These are phyloP conservation scores for Formica selysi DNA, from an alignment of 1,140 invertebrate species.

Conservation along the genomic window DNA sequence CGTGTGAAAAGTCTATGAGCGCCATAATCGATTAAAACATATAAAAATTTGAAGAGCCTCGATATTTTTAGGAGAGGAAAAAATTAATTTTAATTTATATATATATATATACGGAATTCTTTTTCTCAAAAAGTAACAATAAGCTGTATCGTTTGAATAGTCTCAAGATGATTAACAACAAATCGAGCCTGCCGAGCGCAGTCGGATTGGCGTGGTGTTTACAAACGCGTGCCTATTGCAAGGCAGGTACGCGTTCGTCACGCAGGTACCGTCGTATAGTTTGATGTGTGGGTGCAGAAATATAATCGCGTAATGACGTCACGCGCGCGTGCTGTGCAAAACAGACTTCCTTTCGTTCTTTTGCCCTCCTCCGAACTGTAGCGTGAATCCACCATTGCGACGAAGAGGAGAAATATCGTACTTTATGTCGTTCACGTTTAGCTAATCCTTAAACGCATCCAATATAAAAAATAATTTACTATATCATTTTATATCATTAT, in stretches of 20 bases:
- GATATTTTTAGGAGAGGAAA: neutral
- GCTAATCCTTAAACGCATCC: neutral
- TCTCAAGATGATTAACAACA: neutral
- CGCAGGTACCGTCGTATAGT: slow-evolving; percentile 33
- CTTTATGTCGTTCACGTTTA: neutral
- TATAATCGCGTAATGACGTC: slow-evolving; percentile 57
- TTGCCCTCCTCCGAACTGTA: slow-evolving; percentile 41
- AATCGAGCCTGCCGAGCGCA: neutral
- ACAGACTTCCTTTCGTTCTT: slow-evolving; percentile 54
- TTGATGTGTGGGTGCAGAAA: slow-evolving; percentile 50
- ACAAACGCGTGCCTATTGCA: slow-evolving; percentile 61
- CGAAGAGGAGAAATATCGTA: neutral
- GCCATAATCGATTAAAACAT: neutral
- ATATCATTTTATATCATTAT: no score
- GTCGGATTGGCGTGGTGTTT: slow-evolving; percentile 37
- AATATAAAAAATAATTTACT: neutral
- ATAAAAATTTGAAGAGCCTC: neutral
- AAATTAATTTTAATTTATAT: neutral
- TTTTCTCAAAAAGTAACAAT: neutral
- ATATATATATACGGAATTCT: neutral
- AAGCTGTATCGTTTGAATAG: neutral
- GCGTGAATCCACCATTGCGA: neutral
- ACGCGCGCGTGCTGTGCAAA: slow-evolving; percentile 50
- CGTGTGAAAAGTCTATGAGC: no score
- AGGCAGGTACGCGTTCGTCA: slow-evolving; percentile 64